Conservation (phyloP, 2,797 vertebrate genomes). For the Dallia pectoralis region DNA sequence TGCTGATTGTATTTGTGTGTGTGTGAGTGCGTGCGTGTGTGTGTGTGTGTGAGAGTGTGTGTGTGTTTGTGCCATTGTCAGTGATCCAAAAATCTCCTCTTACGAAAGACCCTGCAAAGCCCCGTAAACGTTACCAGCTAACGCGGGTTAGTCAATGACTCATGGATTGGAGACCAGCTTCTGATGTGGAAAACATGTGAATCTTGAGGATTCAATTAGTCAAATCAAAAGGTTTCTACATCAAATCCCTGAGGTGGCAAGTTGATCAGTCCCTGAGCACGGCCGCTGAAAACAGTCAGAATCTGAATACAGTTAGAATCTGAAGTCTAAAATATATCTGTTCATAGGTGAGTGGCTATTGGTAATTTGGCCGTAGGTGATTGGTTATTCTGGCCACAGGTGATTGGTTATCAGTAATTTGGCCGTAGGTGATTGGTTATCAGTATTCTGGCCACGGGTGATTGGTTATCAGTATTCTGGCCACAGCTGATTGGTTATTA, state of each 20-base stretch:
- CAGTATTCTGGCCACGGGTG: background rate
- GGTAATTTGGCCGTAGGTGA: background rate
- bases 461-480: background rate
- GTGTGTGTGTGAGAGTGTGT: background rate
- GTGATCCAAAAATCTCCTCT: constrained; percentile 8
- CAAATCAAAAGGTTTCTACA: no score
- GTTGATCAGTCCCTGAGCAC: background rate
- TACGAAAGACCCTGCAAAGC: constrained; percentile 1
- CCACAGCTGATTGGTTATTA: constrained; percentile 48
- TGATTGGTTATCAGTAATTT: no score
- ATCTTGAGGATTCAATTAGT: no score
- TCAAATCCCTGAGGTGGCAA: no score
- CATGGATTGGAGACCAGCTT: constrained; percentile 22
- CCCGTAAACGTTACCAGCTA: background rate
- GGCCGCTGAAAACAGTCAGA: background rate
- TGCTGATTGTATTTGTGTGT: constrained; percentile 30
- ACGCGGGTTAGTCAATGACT: constrained; percentile 21
- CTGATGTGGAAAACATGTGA: background rate
- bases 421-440: background rate
- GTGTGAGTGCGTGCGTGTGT: no score
- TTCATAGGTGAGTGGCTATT: background rate
- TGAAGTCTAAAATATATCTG: no score
- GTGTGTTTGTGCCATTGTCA: background rate
- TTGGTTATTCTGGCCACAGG: background rate
- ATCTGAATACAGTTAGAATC: no score